A percentile compares a stretch with the other conserved stretches of the same genome.
Conservation (phyloP, 2,797 vertebrate species). For the Mus caroli region DNA sequence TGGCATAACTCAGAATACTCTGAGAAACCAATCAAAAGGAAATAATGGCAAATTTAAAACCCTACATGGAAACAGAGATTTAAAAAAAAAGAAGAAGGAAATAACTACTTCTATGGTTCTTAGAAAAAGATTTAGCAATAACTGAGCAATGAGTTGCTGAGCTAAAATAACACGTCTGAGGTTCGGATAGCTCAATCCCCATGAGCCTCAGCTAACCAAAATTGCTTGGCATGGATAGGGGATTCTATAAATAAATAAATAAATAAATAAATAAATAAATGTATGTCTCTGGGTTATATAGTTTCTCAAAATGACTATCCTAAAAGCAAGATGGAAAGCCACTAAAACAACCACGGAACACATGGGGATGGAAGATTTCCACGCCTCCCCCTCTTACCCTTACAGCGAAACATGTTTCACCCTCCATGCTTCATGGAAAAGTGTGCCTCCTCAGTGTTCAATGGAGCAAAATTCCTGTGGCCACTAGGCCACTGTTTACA, state of each 20-base stretch:
- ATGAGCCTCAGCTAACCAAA: constrained; percentile 82
- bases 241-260: constrained; percentile 39
- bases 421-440: constrained; percentile 12
- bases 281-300: constrained; percentile 75
- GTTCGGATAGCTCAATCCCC: constrained; percentile 83
- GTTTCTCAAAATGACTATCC: constrained; percentile 81
- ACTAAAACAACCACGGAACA: constrained; percentile 54
- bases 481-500: background rate
- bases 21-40: constrained; percentile 24
- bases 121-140: constrained; percentile 61
- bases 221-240: constrained; percentile 70
- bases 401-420: constrained; percentile 54
- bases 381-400: background rate
- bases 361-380: background rate
- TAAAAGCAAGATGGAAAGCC: constrained; percentile 72
- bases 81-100: background rate
- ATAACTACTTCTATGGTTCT: background rate
- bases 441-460: background rate
- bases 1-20: background rate
- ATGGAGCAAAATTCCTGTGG: background rate
- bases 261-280: background rate
- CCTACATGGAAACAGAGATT: background rate
- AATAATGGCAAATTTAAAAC: constrained; percentile 25
- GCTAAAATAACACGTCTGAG: constrained; percentile 71
- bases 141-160: constrained; percentile 21